A percentile compares a stretch with the other conserved stretches of the same genome.
Evolutionary conservation across 2,797 vertebrate genomes (phyloP).

Genomic region (Esox masquinongy): DNA sequence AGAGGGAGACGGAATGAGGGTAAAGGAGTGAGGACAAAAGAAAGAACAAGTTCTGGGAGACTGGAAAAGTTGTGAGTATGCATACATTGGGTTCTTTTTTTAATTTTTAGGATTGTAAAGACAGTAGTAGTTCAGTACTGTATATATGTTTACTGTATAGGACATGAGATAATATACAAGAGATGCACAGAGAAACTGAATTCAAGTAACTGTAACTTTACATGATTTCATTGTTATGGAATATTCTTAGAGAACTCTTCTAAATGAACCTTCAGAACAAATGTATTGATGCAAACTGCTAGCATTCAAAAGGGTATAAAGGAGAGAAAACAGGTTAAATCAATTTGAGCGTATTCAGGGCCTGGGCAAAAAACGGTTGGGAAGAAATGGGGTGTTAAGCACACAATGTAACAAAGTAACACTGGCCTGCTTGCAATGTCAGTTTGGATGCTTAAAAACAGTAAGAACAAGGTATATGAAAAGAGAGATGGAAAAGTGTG

Average conservation of each 20-base stretch:
- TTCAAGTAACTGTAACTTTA: slow-evolving; percentile 11
- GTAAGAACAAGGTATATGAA: not conserved
- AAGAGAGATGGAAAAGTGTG: slow-evolving; percentile 45
- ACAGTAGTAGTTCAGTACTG: slow-evolving; percentile 2
- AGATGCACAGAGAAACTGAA: not conserved
- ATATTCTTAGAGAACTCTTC: not conserved
- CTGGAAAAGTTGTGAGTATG: slow-evolving; percentile 73
- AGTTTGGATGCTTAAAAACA: slow-evolving; percentile 10
- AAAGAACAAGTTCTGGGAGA: slow-evolving; percentile 70
- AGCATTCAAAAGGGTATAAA: not conserved
- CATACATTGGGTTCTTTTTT: slow-evolving; percentile 51
- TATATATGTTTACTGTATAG: slow-evolving; percentile 15
- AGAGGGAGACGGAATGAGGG: slow-evolving; percentile 56
- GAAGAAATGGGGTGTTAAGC: slow-evolving; percentile 14
- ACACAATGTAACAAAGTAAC: slow-evolving; percentile 23
- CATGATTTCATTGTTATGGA: not conserved
- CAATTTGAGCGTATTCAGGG: slow-evolving; percentile 24
- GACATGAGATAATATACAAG: slow-evolving; percentile 28
- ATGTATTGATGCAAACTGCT: not conserved
- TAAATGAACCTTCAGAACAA: not conserved
- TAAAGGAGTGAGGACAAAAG: slow-evolving; percentile 69
- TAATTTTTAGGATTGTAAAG: slow-evolving; percentile 22
- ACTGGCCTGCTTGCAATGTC: slow-evolving; percentile 19
- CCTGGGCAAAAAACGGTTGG: slow-evolving; percentile 24
- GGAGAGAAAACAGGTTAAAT: slow-evolving; percentile 7